Evolutionary conservation across 2,113 vertebrate species (phyloP).

Genomic region (Galbula dea): DNA sequence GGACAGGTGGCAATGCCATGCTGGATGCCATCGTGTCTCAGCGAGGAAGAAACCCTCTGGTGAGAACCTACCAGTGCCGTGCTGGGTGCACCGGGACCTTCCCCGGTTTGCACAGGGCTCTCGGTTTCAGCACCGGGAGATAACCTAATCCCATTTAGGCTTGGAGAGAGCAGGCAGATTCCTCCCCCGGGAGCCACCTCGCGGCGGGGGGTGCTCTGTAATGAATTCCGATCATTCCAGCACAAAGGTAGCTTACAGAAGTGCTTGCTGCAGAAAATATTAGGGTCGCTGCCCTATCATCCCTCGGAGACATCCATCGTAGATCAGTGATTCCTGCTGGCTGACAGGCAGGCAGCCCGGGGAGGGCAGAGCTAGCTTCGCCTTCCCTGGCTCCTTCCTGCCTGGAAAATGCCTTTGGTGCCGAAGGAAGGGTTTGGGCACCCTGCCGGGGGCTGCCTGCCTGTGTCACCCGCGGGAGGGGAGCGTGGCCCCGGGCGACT

Average conservation of each 20-base stretch:
- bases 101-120: not conserved
- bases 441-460: not conserved
- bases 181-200: not conserved
- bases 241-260: conserved; percentile 50
- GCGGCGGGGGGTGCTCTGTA: conserved; percentile 2
- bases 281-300: conserved; percentile 52
- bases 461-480: rapidly evolving
- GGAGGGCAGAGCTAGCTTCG: not conserved
- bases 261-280: conserved; percentile 10
- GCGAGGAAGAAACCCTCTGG: not conserved
- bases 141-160: conserved; percentile 45
- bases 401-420: not conserved
- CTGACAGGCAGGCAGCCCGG: conserved; percentile 21
- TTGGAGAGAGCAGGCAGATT: not conserved
- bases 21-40: rapidly evolving
- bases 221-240: conserved; percentile 56
- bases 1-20: rapidly evolving
- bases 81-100: not conserved
- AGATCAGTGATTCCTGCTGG: conserved; percentile 23
- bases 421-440: rapidly evolving
- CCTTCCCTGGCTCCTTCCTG: not conserved
- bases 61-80: rapidly evolving
- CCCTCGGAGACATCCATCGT: conserved; percentile 40
- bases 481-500: rapidly evolving
- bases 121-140: not conserved